Base-by-base conservation (phyloP, 2,797 vertebrate genomes). In the Eulemur coronatus region DNA sequence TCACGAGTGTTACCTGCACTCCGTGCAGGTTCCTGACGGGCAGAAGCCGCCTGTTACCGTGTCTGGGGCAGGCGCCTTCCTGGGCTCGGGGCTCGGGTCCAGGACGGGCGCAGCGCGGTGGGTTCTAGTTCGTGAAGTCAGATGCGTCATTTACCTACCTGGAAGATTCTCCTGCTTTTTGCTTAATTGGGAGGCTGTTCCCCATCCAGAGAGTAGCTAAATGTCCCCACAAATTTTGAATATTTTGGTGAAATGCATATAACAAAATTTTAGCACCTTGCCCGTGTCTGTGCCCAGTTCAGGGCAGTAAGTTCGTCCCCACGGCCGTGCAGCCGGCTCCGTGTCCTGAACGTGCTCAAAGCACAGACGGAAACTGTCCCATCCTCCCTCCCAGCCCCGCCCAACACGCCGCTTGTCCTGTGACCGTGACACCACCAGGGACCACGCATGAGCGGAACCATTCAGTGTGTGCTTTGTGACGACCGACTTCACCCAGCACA, bases 301-400 rank as follows among this genome's bases (percentile, higher is more conserved):
- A 7, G 52, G 69, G 41, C 22, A 3, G 9, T 2, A 18, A 26
- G 50, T 4, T 2, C 11, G 1, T 2, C 17, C 26, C 33, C 30
- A 4, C 26, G 11, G 28, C 0, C 5, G 0, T 11, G 84, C 35
- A 12, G 30, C 48, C 18, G 0, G 12, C 65, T 0, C 24, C 11
- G 0, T 5, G 48, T 6, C 4, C 48, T 9, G 26, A 22, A 18
- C 35, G 7, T 5, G 20, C 4, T 67, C 84, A 15, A 2, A 10
- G 2, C 84, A 48, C 65, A 46, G 5, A 14, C n/a, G 0, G 35
- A 22, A 41, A 28, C 65, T 41, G 26, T 26, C 65, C 48, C 46
- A 3, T 12, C 41, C 35, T 38, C 43, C 35, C 14, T 2, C 46
- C 48, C 18, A 0, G 20, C 5, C n/a, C n/a, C 0, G 10, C 2